Evolutionary conservation across 2,113 vertebrate genomes (phyloP).

Genomic region (Hystrix brachyura): DNA sequence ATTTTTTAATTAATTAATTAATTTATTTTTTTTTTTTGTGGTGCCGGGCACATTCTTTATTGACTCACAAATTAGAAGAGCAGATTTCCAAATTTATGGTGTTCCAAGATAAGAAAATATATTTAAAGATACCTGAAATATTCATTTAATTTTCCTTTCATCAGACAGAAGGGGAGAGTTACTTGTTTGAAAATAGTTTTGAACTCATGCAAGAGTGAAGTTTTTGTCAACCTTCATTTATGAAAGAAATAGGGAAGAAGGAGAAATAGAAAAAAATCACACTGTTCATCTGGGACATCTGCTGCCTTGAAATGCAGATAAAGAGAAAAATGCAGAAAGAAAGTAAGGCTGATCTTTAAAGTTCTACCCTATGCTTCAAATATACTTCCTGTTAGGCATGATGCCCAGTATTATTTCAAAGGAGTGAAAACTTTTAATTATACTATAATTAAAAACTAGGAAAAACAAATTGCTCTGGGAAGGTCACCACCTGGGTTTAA

Average conservation of each 20-base stretch:
- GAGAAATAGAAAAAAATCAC: background rate
- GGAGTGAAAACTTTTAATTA: background rate
- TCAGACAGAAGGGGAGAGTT: background rate
- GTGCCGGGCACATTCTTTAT: background rate
- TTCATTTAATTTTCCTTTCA: background rate
- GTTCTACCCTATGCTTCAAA: background rate
- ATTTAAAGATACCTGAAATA: slow-evolving; percentile 13
- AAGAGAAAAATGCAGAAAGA: background rate
- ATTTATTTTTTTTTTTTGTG: too few relatives aligned
- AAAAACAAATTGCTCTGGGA: background rate
- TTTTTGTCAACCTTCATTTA: background rate
- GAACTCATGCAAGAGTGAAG: background rate
- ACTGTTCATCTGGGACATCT: background rate
- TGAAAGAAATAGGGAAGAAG: background rate
- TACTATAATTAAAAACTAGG: background rate
- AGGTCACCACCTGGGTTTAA: background rate
- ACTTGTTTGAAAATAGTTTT: background rate
- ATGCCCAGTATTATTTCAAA: background rate
- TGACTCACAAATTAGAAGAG: background rate
- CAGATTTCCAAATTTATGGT: background rate
- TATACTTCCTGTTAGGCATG: background rate
- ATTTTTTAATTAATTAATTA: background rate
- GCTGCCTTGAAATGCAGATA: background rate
- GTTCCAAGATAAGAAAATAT: background rate
- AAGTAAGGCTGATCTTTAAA: background rate